These are phyloP conservation scores for Labeo calbasu DNA, from an alignment of 2,797 vertebrate species.

Conservation along the genomic window DNA sequence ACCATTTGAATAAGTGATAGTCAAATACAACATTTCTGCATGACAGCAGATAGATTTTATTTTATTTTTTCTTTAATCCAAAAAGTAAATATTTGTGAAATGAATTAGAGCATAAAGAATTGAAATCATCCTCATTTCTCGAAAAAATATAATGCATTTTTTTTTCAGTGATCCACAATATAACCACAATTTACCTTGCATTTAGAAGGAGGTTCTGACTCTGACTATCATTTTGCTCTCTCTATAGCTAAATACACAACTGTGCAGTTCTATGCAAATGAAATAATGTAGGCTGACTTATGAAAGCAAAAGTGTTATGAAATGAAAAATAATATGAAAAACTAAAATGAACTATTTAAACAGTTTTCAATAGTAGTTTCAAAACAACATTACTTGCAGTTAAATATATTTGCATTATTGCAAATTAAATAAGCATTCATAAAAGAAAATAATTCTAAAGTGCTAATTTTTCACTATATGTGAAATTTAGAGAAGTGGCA, in stretches of 20 bases:
- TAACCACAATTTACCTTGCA: not conserved
- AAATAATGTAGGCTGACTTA: not conserved
- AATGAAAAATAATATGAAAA: not conserved
- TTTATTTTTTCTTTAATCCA: not conserved
- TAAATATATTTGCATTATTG: not conserved
- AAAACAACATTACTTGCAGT: not conserved
- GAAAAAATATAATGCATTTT: too few relatives aligned
- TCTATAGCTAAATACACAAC: constrained; percentile 8
- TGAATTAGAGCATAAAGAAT: not conserved
- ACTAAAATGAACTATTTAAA: too few relatives aligned
- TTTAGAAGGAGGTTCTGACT: not conserved
- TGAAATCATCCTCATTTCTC: not conserved
- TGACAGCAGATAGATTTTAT: not conserved
- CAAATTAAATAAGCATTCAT: not conserved
- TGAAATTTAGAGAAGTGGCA: not conserved
- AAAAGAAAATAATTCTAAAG: not conserved
- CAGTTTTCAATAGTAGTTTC: not conserved
- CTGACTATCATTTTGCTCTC: not conserved
- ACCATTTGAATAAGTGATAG: constrained; percentile 23
- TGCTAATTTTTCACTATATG: not conserved
- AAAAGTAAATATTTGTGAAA: constrained; percentile 6
- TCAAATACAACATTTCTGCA: constrained; percentile 11
- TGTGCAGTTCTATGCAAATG: not conserved
- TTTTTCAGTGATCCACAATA: not conserved
- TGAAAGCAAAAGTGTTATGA: not conserved